phyloP scores from a whole-genome alignment of 2,113 vertebrate species.

The Anarrhichthys ocellatus region DNA sequence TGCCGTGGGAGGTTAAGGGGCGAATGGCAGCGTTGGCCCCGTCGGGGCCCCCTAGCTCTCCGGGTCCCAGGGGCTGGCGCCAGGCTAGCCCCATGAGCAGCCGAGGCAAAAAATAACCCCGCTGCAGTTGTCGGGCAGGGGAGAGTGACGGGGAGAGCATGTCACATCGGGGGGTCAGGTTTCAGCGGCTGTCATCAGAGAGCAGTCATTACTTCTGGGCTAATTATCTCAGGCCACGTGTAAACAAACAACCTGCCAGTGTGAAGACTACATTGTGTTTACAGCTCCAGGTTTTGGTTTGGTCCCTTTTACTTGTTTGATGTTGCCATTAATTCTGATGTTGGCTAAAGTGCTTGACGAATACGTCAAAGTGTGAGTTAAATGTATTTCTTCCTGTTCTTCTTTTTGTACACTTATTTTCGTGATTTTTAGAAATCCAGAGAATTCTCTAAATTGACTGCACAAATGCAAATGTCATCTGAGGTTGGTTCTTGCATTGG shows the following conservation, averaged over 20 bases:
- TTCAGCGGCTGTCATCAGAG: conserved; percentile 86
- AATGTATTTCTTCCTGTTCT: not conserved
- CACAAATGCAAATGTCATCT: not conserved
- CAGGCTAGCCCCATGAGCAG: conserved; percentile 77
- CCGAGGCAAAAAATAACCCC: conserved; percentile 82
- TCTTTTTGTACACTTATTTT: not conserved
- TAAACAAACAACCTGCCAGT: conserved; percentile 83
- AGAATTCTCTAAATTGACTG: not conserved
- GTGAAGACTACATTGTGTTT: conserved; percentile 72
- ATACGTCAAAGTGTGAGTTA: not conserved
- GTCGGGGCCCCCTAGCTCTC: conserved; percentile 64
- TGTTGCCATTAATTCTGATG: not conserved
- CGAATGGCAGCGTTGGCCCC: conserved; percentile 73
- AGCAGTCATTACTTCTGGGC: conserved; percentile 85
- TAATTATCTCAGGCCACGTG: conserved; percentile 83
- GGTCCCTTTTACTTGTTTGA: conserved; percentile 40
- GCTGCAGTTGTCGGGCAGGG: conserved; percentile 83
- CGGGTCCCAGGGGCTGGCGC: conserved; percentile 82
- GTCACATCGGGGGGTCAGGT: conserved; percentile 75
- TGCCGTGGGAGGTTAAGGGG: conserved; percentile 74
- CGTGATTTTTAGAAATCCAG: not conserved
- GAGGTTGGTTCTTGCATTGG: not conserved
- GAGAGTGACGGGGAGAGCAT: conserved; percentile 82
- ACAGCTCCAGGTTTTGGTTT: conserved; percentile 50
- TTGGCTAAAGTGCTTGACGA: not conserved